Percentiles rank a stretch among this genome's conserved stretches.
These are phyloP conservation scores for Brotula barbata DNA, from an alignment of 2,797 vertebrate species.

Conservation along the genomic window DNA sequence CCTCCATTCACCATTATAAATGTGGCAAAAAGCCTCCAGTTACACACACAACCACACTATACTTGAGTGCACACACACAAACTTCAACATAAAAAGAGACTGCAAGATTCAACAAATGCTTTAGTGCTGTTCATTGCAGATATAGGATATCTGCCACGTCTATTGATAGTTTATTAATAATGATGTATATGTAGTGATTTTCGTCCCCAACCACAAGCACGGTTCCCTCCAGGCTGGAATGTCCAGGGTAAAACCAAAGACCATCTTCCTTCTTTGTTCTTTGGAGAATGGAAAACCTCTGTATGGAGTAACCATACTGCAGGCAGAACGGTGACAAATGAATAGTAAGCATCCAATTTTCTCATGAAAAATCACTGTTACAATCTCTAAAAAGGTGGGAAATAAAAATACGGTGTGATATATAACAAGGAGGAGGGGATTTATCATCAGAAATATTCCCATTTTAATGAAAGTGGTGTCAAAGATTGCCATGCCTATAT, in stretches of 20 bases:
- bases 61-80: conserved; percentile 19
- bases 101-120: conserved; percentile 25
- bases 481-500: background rate
- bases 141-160: conserved; percentile 20
- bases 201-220: background rate
- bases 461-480: background rate
- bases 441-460: background rate
- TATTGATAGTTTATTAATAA: conserved; percentile 42
- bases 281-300: conserved; percentile 1
- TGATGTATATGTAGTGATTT: conserved; percentile 42
- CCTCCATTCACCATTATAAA: conserved; percentile 57
- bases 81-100: conserved; percentile 2
- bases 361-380: background rate
- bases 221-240: conserved; percentile 10
- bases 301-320: background rate
- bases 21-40: conserved; percentile 55
- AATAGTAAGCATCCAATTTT: background rate
- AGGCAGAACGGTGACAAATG: background rate
- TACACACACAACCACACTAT: conserved; percentile 46
- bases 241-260: background rate
- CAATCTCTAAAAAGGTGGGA: background rate
- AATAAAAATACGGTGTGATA: background rate
- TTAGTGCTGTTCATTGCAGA: conserved; percentile 26
- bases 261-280: background rate
- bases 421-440: background rate